Conservation (phyloP, 2,888 invertebrate species). For the Coleophora deauratella region DNA sequence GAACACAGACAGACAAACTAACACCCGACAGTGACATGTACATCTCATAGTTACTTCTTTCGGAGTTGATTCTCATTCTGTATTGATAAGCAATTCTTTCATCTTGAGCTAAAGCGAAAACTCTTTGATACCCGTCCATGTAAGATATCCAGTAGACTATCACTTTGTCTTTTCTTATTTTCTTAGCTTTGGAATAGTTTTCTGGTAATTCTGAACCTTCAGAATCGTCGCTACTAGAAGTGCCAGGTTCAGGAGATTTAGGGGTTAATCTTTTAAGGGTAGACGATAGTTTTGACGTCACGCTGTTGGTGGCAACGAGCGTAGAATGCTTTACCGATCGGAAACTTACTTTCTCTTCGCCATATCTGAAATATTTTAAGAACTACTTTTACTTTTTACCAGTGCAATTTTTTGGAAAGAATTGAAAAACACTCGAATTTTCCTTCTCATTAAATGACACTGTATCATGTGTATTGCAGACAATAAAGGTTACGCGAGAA, state of each 20-base stretch:
- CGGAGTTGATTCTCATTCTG: constrained; percentile 75
- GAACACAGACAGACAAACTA: constrained; percentile 75
- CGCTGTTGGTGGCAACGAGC: constrained; percentile 54
- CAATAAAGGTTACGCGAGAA: no score
- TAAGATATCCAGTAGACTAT: constrained; percentile 88
- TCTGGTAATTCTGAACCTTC: constrained; percentile 63
- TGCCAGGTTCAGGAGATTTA: constrained; percentile 64
- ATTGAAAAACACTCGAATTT: no score
- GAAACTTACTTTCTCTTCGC: constrained; percentile 82
- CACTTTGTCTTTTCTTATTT: constrained; percentile 83
- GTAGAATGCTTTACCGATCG: constrained; percentile 78
- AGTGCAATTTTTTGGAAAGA: no score
- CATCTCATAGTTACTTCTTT: constrained; percentile 79
- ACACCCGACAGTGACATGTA: constrained; percentile 81
- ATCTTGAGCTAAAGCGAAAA: constrained; percentile 84
- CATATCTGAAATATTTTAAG: constrained; percentile 54
- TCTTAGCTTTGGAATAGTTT: constrained; percentile 65
- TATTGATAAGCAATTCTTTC: constrained; percentile 79
- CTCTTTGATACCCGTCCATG: constrained; percentile 82
- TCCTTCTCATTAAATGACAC: no score
- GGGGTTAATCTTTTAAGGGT: constrained; percentile 69
- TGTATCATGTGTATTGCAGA: no score
- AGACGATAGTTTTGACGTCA: constrained; percentile 71
- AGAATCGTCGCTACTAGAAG: constrained; percentile 77
- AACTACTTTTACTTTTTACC: no score